Conservation (phyloP, 2,888 invertebrate genomes). For the Empis stercorea region DNA sequence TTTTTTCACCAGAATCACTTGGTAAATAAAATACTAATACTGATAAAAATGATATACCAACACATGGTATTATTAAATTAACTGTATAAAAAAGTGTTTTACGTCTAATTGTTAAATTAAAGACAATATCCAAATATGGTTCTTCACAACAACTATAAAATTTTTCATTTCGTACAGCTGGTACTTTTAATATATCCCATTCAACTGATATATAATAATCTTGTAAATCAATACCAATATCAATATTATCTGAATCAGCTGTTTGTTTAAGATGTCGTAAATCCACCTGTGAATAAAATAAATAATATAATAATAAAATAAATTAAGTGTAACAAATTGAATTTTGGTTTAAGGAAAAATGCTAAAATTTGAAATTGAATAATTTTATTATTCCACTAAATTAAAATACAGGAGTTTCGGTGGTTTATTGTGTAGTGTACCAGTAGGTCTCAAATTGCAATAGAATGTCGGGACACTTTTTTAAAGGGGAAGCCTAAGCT, state of each 20-base stretch:
- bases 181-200: conserved; percentile 94
- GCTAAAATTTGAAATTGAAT: no score
- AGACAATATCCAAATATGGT: conserved; percentile 94
- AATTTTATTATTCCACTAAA: no score
- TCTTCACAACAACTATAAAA: conserved; percentile 95
- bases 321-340: neutral
- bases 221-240: conserved; percentile 81
- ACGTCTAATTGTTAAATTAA: conserved; percentile 86
- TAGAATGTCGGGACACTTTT: no score
- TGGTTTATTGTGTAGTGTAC: no score
- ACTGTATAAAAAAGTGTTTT: conserved; percentile 97
- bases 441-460: no score
- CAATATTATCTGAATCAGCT: conserved; percentile 76
- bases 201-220: conserved; percentile 95
- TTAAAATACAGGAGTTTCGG: no score
- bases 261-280: conserved; percentile 76
- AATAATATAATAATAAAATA: neutral
- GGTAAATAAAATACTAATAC: conserved; percentile 96
- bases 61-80: conserved; percentile 93
- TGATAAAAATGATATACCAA: conserved; percentile 92
- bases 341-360: no score
- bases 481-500: no score
- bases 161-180: conserved; percentile 79
- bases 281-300: conserved; percentile 53
- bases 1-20: conserved; percentile 95